phyloP scores from a whole-genome alignment of 2,888 invertebrate species.

The Dasysyrphus albostriatus region DNA sequence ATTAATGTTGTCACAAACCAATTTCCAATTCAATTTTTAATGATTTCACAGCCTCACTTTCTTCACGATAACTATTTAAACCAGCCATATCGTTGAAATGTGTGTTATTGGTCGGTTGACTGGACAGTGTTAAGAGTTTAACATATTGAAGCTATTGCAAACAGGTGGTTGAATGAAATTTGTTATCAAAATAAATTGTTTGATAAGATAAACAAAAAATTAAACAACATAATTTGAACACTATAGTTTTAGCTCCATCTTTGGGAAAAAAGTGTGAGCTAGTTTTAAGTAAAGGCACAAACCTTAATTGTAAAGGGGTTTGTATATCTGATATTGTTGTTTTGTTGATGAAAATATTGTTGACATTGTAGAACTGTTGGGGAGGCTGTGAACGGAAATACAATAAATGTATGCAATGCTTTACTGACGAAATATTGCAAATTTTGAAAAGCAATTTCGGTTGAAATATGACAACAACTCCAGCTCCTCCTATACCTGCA shows the following conservation, averaged over 20 bases:
- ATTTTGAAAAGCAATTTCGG: too few species aligned
- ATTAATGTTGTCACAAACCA: slow-evolving; percentile 37
- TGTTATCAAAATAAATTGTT: background rate
- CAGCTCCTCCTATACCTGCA: too few species aligned
- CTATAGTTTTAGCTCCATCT: background rate
- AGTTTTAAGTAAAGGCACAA: background rate
- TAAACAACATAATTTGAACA: background rate
- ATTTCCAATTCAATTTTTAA: slow-evolving; percentile 57
- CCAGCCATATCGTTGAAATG: slow-evolving; percentile 36
- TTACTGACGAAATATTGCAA: too few species aligned
- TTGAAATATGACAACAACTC: too few species aligned
- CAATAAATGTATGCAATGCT: too few species aligned
- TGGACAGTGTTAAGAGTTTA: background rate
- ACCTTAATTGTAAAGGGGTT: background rate
- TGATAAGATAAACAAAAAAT: background rate
- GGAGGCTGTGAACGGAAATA: background rate
- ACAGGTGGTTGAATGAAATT: background rate
- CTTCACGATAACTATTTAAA: slow-evolving; percentile 4
- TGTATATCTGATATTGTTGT: background rate
- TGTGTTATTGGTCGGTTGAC: background rate
- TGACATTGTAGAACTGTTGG: background rate
- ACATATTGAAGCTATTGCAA: background rate
- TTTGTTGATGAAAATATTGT: background rate
- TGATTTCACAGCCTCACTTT: slow-evolving; percentile 56
- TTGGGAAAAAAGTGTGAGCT: background rate